A percentile compares a stretch with the other conserved stretches of the same genome.
phyloP scores from a whole-genome alignment of 2,797 vertebrate genomes.

The Margarornis squamiger region DNA sequence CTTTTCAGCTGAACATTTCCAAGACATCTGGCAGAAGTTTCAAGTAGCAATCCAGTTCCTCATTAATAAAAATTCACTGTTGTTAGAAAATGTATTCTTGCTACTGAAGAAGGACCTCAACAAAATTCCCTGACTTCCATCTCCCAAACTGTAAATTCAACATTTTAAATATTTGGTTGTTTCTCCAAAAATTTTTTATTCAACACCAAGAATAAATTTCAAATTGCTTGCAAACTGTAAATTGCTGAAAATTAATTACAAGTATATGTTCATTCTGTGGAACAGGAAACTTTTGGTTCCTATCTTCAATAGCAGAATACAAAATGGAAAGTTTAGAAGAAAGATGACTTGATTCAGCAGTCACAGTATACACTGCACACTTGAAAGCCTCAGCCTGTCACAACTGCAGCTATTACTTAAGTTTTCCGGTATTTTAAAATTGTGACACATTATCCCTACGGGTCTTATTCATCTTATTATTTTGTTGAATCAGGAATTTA shows the following conservation, averaged over 20 bases:
- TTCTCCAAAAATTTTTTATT: not conserved
- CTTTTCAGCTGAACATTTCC: not conserved
- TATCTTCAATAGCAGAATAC: not conserved
- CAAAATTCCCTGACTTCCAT: not conserved
- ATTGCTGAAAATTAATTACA: not conserved
- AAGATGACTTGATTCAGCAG: not conserved
- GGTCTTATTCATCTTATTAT: not conserved
- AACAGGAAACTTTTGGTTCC: not conserved
- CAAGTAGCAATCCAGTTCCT: not conserved
- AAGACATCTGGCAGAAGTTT: not conserved
- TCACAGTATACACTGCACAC: not conserved
- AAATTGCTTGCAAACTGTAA: not conserved
- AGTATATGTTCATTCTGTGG: not conserved
- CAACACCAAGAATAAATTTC: not conserved
- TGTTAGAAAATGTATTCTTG: not conserved
- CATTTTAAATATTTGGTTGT: not conserved
- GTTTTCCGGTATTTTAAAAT: not conserved
- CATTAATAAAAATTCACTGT: not conserved
- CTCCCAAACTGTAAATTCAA: not conserved
- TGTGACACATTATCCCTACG: not conserved
- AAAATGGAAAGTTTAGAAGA: conserved; percentile 29
- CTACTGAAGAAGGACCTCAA: not conserved
- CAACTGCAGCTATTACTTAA: not conserved
- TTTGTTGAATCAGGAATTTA: not conserved
- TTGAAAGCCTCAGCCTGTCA: conserved; percentile 3